Conservation (phyloP, 1,140 invertebrate species). For the Coboldia fuscipes region DNA sequence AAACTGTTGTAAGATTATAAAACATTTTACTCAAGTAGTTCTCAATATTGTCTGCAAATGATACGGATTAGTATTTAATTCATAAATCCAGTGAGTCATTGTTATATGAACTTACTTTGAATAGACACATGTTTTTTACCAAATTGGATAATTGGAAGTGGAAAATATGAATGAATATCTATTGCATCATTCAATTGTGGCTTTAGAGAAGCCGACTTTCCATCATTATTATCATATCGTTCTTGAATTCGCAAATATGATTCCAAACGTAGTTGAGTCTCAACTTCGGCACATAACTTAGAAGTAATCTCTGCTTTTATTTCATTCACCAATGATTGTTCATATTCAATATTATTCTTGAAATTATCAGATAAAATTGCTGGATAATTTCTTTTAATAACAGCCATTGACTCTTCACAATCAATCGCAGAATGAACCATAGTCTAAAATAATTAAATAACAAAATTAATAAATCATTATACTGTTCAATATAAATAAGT, state of each 20-base stretch:
- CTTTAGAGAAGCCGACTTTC: no score
- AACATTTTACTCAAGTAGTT: slow-evolving; percentile 87
- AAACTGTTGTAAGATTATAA: slow-evolving; percentile 94
- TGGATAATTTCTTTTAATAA: not conserved
- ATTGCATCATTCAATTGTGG: no score
- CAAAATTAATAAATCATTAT: not conserved
- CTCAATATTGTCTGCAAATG: slow-evolving; percentile 43
- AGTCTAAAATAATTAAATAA: not conserved
- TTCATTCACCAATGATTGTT: slow-evolving; percentile 13
- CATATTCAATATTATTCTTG: slow-evolving; percentile 10
- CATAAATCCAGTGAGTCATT: not conserved
- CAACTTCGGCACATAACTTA: slow-evolving; percentile 65
- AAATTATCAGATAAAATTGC: slow-evolving; percentile 7
- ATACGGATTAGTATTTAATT: not conserved
- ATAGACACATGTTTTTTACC: not conserved
- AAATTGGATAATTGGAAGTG: not conserved
- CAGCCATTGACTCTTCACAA: not conserved
- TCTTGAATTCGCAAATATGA: slow-evolving; percentile 79
- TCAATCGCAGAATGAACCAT: not conserved
- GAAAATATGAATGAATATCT: no score
- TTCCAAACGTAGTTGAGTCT: slow-evolving; percentile 74
- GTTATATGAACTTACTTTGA: not conserved
- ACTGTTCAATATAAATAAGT: not conserved
- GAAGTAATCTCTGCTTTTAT: slow-evolving; percentile 33
- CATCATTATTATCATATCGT: slow-evolving; percentile 21